Percentiles rank a stretch among this genome's conserved stretches.
phyloP scores from a whole-genome alignment of 2,888 invertebrate genomes.

The Lingula anatina region DNA sequence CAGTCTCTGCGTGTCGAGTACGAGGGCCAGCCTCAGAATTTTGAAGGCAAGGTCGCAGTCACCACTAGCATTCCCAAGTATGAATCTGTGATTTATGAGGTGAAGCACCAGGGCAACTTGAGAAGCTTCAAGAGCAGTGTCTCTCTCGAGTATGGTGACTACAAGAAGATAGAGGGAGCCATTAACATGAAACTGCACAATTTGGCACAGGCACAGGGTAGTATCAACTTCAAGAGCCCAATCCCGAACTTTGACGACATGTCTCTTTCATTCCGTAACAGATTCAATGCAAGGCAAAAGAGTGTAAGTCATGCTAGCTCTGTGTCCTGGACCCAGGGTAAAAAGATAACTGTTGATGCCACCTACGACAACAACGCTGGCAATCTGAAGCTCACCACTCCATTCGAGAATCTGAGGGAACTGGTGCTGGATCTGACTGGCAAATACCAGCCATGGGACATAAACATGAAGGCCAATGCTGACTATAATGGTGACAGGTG shows the following conservation, averaged over 20 bases:
- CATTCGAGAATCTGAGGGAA: not conserved
- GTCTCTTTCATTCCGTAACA: too few relatives aligned
- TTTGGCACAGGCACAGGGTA: slow-evolving; percentile 7
- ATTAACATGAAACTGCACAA: slow-evolving; percentile 10
- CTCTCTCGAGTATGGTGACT: slow-evolving; percentile 15
- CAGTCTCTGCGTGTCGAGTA: too few relatives aligned
- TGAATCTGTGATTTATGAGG: too few relatives aligned
- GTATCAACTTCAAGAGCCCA: too few relatives aligned
- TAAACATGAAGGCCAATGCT: not conserved
- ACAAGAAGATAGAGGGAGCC: slow-evolving; percentile 13
- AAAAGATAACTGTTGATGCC: not conserved
- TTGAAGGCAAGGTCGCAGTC: too few relatives aligned
- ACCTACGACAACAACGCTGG: slow-evolving; percentile 4
- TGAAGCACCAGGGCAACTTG: not conserved
- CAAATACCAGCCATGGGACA: not conserved
- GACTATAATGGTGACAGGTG: not conserved
- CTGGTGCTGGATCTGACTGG: not conserved
- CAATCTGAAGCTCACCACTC: slow-evolving; percentile 8
- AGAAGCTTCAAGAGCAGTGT: slow-evolving; percentile 15
- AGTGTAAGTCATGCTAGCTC: too few relatives aligned
- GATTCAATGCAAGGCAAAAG: too few relatives aligned
- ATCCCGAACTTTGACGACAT: too few relatives aligned
- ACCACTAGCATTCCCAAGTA: too few relatives aligned
- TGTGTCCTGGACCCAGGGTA: not conserved
- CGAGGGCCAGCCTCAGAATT: too few relatives aligned